Percentiles rank a stretch among this genome's conserved stretches.
These are phyloP conservation scores for Neolamprologus fasciatus DNA, from an alignment of 2,113 vertebrate species.

Conservation along the genomic window DNA sequence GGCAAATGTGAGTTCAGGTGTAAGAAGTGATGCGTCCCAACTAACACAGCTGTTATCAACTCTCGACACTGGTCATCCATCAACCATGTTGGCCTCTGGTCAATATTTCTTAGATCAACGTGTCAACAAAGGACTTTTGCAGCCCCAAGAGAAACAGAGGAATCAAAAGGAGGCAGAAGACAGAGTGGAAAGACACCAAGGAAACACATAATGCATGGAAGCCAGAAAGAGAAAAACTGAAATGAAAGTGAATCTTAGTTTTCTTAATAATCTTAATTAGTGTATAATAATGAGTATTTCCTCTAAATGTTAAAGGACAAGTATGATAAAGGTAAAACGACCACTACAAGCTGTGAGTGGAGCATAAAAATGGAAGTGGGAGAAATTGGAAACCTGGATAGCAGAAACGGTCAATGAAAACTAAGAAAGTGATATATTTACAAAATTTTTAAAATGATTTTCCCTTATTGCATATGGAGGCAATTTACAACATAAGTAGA, in stretches of 20 bases:
- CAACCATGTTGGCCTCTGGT: slow-evolving; percentile 53
- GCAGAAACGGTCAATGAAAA: not conserved
- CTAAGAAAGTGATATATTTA: not conserved
- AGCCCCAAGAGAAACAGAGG: slow-evolving; percentile 18
- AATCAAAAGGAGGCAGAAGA: not conserved
- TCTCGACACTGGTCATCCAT: slow-evolving; percentile 42
- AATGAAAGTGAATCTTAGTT: not conserved
- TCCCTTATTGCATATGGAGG: not conserved
- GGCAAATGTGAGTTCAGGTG: not conserved
- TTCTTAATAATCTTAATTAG: not conserved
- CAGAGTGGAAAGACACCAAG: not conserved
- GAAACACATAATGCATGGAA: not conserved
- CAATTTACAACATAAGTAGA: not conserved
- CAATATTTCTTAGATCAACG: slow-evolving; percentile 61
- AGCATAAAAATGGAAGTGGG: not conserved
- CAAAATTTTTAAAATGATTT: not conserved
- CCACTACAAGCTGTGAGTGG: not conserved
- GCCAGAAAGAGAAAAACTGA: not conserved
- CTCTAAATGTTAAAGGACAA: not conserved
- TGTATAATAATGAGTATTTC: not conserved
- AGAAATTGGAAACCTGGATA: not conserved
- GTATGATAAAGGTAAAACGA: not conserved
- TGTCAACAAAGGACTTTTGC: slow-evolving; percentile 65
- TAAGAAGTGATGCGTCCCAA: slow-evolving; percentile 19
- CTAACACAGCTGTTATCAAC: slow-evolving; percentile 44